These are phyloP conservation scores for Rhinoraja longicauda DNA, from an alignment of 2,797 vertebrate species.

Conservation along the genomic window DNA sequence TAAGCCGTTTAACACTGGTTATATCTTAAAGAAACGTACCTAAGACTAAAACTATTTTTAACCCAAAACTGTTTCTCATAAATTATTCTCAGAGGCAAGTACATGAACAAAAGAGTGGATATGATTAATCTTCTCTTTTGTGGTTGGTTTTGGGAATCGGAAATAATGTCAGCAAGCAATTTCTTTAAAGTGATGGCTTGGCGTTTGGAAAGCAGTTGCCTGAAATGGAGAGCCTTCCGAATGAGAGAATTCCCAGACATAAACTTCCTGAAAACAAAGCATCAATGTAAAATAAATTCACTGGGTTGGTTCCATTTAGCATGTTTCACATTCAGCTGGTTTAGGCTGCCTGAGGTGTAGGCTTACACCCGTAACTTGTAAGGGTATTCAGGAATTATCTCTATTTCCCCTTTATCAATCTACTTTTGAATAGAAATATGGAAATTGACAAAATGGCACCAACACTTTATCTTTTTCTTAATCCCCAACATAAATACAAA, in stretches of 20 bases:
- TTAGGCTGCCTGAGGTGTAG: too few relatives aligned
- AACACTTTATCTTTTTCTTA: background rate
- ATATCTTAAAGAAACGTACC: slow-evolving; percentile 51
- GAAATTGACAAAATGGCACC: background rate
- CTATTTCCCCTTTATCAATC: background rate
- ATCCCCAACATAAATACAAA: background rate
- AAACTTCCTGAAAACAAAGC: too few relatives aligned
- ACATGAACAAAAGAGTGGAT: slow-evolving; percentile 79
- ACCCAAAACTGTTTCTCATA: slow-evolving; percentile 63
- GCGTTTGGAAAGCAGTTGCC: too few relatives aligned
- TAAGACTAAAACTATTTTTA: too few relatives aligned
- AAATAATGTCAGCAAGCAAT: background rate
- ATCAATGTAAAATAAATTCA: too few relatives aligned
- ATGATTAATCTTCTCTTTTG: slow-evolving; percentile 85
- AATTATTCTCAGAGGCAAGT: slow-evolving; percentile 79
- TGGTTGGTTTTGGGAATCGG: slow-evolving; percentile 61
- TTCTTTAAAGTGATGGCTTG: too few relatives aligned
- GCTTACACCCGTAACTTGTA: too few relatives aligned
- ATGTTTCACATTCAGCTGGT: too few relatives aligned
- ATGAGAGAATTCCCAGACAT: too few relatives aligned
- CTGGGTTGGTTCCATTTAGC: too few relatives aligned
- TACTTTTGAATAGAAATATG: background rate
- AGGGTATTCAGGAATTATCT: background rate
- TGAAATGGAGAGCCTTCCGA: too few relatives aligned
- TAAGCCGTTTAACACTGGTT: slow-evolving; percentile 67